Conservation (phyloP, 2,797 vertebrate species). For the Antennarius maculatus region DNA sequence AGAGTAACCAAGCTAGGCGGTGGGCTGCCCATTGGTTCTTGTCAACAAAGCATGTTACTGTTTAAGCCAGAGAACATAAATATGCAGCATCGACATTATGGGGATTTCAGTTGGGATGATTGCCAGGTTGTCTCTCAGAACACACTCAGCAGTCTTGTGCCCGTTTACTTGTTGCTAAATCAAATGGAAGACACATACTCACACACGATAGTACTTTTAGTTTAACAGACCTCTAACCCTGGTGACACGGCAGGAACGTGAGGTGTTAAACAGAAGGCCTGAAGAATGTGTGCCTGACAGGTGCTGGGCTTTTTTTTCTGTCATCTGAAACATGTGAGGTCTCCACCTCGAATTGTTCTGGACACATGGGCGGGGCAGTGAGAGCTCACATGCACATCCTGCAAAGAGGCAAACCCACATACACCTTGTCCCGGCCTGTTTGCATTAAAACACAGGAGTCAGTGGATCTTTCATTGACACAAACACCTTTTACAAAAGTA, state of each 20-base stretch:
- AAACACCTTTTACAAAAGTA: conserved; percentile 1
- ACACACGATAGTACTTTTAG: conserved; percentile 29
- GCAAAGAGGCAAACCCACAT: conserved; percentile 20
- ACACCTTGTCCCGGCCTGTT: conserved; percentile 21
- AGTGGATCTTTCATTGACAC: conserved; percentile 5
- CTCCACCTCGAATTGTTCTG: conserved; percentile 54
- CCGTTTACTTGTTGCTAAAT: conserved; percentile 49
- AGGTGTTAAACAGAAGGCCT: conserved; percentile 71
- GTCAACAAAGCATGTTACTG: conserved; percentile 29
- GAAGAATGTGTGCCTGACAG: conserved; percentile 73
- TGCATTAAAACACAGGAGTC: conserved; percentile 20
- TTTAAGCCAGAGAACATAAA: conserved; percentile 40
- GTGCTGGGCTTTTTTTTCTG: conserved; percentile 62
- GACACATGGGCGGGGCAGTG: conserved; percentile 29
- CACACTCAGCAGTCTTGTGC: conserved; percentile 32
- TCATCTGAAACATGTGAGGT: conserved; percentile 62
- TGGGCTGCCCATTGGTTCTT: conserved; percentile 7
- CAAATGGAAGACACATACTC: conserved; percentile 18
- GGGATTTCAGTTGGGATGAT: conserved; percentile 30
- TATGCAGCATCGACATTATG: conserved; percentile 41
- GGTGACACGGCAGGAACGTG: conserved; percentile 61
- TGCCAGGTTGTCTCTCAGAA: conserved; percentile 26
- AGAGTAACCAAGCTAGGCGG: conserved; percentile 15
- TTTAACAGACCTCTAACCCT: conserved; percentile 44
- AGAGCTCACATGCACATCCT: conserved; percentile 20